A percentile compares a stretch with the other conserved stretches of the same genome.
phyloP scores from a whole-genome alignment of 2,797 vertebrate genomes.

The Chaetodon trifasciatus region DNA sequence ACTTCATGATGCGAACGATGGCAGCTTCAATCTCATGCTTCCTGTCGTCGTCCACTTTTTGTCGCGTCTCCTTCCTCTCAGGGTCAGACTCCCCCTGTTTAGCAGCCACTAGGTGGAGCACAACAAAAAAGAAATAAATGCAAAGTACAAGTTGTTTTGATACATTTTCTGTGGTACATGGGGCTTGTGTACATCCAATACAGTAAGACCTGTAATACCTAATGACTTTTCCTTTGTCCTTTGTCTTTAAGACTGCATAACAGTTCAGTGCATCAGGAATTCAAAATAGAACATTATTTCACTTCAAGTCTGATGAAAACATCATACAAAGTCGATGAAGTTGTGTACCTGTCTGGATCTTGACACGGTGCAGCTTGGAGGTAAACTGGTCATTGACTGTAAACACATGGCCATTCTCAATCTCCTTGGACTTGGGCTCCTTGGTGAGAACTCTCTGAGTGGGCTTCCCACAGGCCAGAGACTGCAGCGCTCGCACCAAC shows the following conservation, averaged over 20 bases:
- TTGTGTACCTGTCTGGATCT: conserved; percentile 87
- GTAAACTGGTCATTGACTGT: conserved; percentile 99
- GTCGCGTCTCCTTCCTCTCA: conserved; percentile 98
- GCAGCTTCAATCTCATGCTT: conserved; percentile 99
- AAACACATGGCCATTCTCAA: conserved; percentile 98
- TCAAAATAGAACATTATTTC: neutral
- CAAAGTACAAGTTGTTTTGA: neutral
- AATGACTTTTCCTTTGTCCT: neutral
- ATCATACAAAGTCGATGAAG: neutral
- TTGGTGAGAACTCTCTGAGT: conserved; percentile 99
- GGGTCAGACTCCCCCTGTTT: conserved; percentile 99
- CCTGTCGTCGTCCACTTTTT: conserved; percentile 99
- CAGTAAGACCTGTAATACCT: neutral
- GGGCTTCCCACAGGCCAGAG: conserved; percentile 94
- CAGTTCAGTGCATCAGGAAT: neutral
- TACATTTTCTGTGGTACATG: neutral
- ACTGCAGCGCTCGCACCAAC: conserved; percentile 95
- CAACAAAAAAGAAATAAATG: neutral
- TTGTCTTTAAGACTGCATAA: neutral
- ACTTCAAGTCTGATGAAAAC: neutral
- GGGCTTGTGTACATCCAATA: neutral
- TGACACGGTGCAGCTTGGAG: conserved; percentile 98
- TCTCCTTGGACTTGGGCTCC: conserved; percentile 99
- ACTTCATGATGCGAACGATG: conserved; percentile 99
- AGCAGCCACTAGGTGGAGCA: conserved; percentile 91